Conservation (phyloP, 2,113 vertebrate species). For the Phylloscopus trochiloides region DNA sequence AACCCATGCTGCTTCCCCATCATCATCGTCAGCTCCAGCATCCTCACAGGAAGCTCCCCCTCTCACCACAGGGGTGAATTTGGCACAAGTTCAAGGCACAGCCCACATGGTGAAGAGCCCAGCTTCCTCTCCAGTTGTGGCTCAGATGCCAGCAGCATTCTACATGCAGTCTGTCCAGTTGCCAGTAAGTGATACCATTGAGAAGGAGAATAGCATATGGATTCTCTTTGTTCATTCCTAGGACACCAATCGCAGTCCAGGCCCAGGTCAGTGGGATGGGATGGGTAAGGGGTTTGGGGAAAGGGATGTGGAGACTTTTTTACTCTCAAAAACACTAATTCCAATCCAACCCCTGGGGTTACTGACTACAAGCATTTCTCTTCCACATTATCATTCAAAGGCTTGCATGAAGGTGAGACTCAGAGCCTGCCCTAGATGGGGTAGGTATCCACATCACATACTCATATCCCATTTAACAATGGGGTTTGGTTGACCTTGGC, state of each 20-base stretch:
- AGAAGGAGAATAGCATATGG: constrained; percentile 21
- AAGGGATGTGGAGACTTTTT: neutral
- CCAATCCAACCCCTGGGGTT: neutral
- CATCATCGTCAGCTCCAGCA: constrained; percentile 58
- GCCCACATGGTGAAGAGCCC: constrained; percentile 75
- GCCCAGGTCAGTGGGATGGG: constrained; percentile 42
- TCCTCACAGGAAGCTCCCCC: constrained; percentile 68
- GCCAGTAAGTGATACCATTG: constrained; percentile 71
- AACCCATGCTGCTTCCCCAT: constrained; percentile 68
- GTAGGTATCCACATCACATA: neutral
- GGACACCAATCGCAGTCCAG: constrained; percentile 15
- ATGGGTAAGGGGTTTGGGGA: constrained; percentile 8
- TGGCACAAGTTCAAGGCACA: constrained; percentile 75
- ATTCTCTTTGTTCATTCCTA: constrained; percentile 50
- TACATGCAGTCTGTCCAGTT: constrained; percentile 79
- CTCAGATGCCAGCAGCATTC: constrained; percentile 77
- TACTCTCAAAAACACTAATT: neutral
- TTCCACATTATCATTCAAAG: neutral
- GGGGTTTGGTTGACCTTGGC: neutral
- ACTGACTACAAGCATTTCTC: neutral
- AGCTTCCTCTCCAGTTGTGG: constrained; percentile 69
- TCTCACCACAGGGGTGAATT: constrained; percentile 69
- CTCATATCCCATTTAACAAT: neutral
- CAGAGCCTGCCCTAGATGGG: neutral
- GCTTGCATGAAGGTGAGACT: neutral